phyloP scores from a whole-genome alignment of 2,888 invertebrate species.

The Achlya flavicornis region DNA sequence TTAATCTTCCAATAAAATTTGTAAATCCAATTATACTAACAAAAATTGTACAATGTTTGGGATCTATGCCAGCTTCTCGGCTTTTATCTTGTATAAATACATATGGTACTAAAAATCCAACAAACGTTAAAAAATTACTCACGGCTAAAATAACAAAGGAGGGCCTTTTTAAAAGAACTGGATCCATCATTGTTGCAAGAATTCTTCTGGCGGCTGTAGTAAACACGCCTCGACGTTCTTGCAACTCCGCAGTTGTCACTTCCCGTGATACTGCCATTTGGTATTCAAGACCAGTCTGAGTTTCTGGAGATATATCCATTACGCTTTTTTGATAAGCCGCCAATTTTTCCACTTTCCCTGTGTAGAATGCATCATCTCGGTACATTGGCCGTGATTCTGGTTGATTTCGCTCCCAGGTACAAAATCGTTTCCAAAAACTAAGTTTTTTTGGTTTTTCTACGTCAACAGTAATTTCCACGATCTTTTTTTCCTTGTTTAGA shows the following conservation, averaged over 20 bases:
- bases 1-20: no score
- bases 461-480: conserved; percentile 35
- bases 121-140: no score
- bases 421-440: conserved; percentile 60
- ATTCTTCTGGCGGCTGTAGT: conserved; percentile 71
- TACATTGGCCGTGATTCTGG: conserved; percentile 72
- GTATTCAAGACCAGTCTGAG: conserved; percentile 73
- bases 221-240: conserved; percentile 65
- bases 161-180: conserved; percentile 37
- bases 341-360: conserved; percentile 62
- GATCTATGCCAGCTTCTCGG: no score
- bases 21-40: no score
- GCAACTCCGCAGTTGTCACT: conserved; percentile 63
- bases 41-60: no score
- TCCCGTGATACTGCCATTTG: conserved; percentile 75
- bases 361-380: conserved; percentile 75
- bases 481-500: conserved; percentile 44
- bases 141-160: background rate
- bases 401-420: conserved; percentile 67
- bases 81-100: no score
- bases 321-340: conserved; percentile 70
- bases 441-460: conserved; percentile 43
- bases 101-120: no score
- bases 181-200: conserved; percentile 76
- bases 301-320: conserved; percentile 46